A percentile compares a stretch with the other conserved stretches of the same genome.
These are phyloP conservation scores for Chalcosyrphus nemorum DNA, from an alignment of 2,888 invertebrate species.

Conservation along the genomic window DNA sequence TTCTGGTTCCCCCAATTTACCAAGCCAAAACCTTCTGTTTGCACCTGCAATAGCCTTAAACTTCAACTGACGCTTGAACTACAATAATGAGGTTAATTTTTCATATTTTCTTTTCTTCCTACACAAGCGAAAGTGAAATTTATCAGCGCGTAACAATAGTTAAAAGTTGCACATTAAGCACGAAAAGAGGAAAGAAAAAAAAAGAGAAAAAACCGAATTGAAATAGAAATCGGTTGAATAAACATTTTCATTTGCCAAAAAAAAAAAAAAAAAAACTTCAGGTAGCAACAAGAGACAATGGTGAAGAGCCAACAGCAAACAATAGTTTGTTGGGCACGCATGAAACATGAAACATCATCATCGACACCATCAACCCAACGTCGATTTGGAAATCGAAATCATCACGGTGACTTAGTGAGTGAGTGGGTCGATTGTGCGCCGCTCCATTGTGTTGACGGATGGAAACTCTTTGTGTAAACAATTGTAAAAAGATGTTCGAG, in stretches of 20 bases:
- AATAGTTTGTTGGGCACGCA: neutral
- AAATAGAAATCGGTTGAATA: conserved; percentile 31
- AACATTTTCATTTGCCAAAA: conserved; percentile 29
- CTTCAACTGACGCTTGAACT: neutral
- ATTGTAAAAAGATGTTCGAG: neutral
- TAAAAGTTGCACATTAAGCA: conserved; percentile 19
- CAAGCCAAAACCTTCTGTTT: neutral
- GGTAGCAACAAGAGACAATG: conserved; percentile 6
- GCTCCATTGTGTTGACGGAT: neutral
- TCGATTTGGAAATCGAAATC: conserved; percentile 27
- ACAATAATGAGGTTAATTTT: neutral
- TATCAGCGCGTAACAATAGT: conserved; percentile 39
- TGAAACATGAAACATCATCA: conserved; percentile 5
- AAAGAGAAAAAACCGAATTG: neutral
- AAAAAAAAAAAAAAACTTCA: neutral
- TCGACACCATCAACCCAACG: neutral
- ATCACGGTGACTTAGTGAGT: conserved; percentile 5
- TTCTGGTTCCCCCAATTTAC: neutral
- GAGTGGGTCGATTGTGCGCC: conserved; percentile 9
- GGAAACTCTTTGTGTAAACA: conserved; percentile 20
- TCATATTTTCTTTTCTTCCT: neutral
- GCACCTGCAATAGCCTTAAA: neutral
- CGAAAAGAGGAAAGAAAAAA: neutral
- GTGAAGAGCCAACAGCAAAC: neutral
- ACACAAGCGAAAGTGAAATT: conserved; percentile 34